These are phyloP conservation scores for Nomada fucata DNA, from an alignment of 2,888 invertebrate species.

Conservation along the genomic window DNA sequence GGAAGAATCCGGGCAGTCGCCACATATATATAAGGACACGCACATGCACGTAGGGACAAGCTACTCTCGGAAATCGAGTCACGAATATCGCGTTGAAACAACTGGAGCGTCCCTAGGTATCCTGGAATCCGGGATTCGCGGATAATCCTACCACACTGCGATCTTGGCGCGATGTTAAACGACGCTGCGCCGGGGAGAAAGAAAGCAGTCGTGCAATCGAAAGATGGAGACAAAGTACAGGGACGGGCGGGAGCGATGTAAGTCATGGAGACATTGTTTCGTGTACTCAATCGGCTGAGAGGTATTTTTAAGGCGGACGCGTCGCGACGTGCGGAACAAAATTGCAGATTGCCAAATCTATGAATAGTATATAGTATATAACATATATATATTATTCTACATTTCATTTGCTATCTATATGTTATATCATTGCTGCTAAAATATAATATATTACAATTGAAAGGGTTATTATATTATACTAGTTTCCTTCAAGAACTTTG, in stretches of 20 bases:
- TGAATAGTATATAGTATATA: too few species aligned
- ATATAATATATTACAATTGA: too few species aligned
- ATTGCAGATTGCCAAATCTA: background rate
- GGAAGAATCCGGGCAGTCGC: constrained; percentile 55
- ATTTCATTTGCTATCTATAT: too few species aligned
- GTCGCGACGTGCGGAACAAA: too few species aligned
- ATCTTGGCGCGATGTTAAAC: constrained; percentile 72
- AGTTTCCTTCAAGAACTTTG: too few species aligned
- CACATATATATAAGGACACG: constrained; percentile 25
- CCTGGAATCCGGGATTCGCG: constrained; percentile 73
- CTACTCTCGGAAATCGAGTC: constrained; percentile 79
- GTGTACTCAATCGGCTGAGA: constrained; percentile 9
- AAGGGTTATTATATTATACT: too few species aligned
- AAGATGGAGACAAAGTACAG: constrained; percentile 48
- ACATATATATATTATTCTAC: too few species aligned
- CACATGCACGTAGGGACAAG: constrained; percentile 43
- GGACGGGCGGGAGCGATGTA: constrained; percentile 31
- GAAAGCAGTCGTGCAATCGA: constrained; percentile 45
- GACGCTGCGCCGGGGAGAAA: constrained; percentile 58
- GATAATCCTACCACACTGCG: constrained; percentile 77
- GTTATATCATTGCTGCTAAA: too few species aligned
- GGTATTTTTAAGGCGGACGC: background rate
- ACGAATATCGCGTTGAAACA: constrained; percentile 79
- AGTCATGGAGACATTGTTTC: constrained; percentile 47
- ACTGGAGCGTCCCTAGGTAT: constrained; percentile 75